Base-by-base conservation (phyloP, 1,140 invertebrate species). In the Drosophila fuyamai region DNA sequence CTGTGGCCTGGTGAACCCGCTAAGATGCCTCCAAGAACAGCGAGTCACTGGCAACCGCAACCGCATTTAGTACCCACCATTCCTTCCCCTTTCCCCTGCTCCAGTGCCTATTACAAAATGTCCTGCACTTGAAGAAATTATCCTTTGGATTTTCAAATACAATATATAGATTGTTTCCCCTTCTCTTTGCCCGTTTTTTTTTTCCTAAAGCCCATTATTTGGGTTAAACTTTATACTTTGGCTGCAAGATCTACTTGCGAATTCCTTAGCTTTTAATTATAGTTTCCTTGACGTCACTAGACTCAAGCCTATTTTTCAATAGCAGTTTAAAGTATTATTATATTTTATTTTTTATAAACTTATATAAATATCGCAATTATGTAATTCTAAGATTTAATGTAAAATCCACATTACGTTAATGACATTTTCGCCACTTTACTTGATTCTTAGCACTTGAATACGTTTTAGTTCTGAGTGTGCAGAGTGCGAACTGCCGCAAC, bases 31-130 rank as follows among this genome's bases (percentile, higher is more conserved):
- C 61, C 73, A 82, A 79, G 83, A 82, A 59, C 70, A 60, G 47
- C n/a, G 61, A 73, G 79, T 86, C 79, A 88, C 61, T 82, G 27
- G 63, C 59, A 76, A 65, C 75, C 78, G 60, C 82, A 81, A 79
- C 82, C 82, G 61, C 82, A 86, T 83, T 89, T 86, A 71, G 81
- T 58, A 44, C 59, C 36, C 62, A 23, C n/a, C 40, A 40, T 36
- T 55, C 12, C 48, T 16, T 1, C 47, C 29, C 4, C 48, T 1
- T 32, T 9, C n/a, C 29, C 27, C 16, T 12, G 35, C 10, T n/a
- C 27, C 18, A 18, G 48, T 12, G 32, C 16, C 56, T 50, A 65
- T 65, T 67, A 51, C 16, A 65, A 63, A 51, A 47, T 8, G 32
- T 29, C 5, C 29, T 70, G 10, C 65, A 70, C 67, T 36, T 9